Evolutionary conservation across 2,888 invertebrate genomes (phyloP).

Genomic region (Polydrusus tereticollis): DNA sequence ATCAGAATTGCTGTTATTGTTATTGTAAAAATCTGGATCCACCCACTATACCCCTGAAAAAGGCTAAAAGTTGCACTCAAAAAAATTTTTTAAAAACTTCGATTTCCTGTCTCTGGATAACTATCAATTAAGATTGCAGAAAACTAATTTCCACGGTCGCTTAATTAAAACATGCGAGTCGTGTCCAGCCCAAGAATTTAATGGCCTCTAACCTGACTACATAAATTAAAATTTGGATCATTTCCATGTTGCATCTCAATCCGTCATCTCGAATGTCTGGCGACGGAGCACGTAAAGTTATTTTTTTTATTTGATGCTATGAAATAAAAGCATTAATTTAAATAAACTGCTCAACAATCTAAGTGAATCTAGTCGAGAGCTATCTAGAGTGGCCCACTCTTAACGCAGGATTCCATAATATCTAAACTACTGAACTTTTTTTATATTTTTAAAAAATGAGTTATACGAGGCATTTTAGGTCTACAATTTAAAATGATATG

Average conservation of each 20-base stretch:
- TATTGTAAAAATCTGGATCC: too few species aligned
- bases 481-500: too few species aligned
- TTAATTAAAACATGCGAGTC: conserved; percentile 45
- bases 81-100: conserved; percentile 31
- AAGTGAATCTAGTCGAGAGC: too few species aligned
- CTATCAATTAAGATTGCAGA: conserved; percentile 46
- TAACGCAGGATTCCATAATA: too few species aligned
- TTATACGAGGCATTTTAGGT: too few species aligned
- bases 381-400: too few species aligned
- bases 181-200: conserved; percentile 46
- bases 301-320: not conserved
- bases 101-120: conserved; percentile 48
- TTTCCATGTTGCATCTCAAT: conserved; percentile 47
- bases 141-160: conserved; percentile 48
- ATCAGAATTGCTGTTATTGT: too few species aligned
- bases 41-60: not conserved
- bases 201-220: conserved; percentile 43
- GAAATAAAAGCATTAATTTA: not conserved
- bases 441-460: too few species aligned
- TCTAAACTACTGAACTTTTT: too few species aligned
- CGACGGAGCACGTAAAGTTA: conserved; percentile 14
- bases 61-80: not conserved
- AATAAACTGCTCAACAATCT: not conserved
- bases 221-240: conserved; percentile 48
- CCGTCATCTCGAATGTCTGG: conserved; percentile 43